Base-by-base conservation (phyloP, 2,888 invertebrate species). In the Cataglyphis livida region DNA sequence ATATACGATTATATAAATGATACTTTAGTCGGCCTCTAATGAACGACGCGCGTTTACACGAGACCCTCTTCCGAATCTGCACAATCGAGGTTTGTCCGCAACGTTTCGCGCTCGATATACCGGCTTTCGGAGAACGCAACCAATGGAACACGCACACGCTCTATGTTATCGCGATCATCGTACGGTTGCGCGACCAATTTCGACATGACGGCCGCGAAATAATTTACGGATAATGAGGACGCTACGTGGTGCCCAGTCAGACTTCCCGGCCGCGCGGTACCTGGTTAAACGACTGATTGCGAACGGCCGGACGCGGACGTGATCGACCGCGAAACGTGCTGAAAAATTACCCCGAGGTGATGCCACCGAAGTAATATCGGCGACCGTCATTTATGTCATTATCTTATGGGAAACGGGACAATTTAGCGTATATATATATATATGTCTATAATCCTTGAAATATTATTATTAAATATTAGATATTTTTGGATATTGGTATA, bases 211-310 rank as follows among this genome's bases (percentile, higher is more conserved):
- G 87, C 86, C 74, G 75, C 87, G 89, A 90, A 91, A 91, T 91
- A 91, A 91, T 91, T 91, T 90, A 88, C 88, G 91, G 90, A 88
- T 91, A 91, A 91, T 89, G 91, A 91, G 90, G 85, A 88, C 84
- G 87, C 74, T 89, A 86, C 87, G 85, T 86, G 87, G 85, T 86
- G 79, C 71, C 82, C 82, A 71, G 82, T 76, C 89, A 82, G 83
- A 85, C 81, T 87, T 84, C 62, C 76, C 82, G 74, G 28, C 44
- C 79, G 83, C 79, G 76, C 66, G 85, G 81, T 79, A 87, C 82
- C 81, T 81, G 88, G 84, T 86, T 88, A 87, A 84, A 82, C 86
- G 82, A 86, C 88, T 84, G 89, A 89, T 86, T 85, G 89, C 65
- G 78, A 84, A 83, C 81, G 86, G 81, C 70, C 82, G 71, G 74